phyloP scores from a whole-genome alignment of 2,888 invertebrate genomes.

The Acronicta alni region DNA sequence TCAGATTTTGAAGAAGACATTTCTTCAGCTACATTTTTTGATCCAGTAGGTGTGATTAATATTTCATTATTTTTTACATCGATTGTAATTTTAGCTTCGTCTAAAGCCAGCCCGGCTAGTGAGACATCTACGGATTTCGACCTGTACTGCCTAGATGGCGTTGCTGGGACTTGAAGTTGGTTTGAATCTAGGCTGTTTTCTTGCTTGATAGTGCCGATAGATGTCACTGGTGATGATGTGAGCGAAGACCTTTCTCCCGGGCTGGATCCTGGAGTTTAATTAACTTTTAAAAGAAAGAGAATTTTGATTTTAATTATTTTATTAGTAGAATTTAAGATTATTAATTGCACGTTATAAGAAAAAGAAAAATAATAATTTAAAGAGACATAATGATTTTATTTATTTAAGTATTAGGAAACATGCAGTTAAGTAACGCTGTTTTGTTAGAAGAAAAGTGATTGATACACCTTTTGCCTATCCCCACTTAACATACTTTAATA shows the following conservation, averaged over 20 bases:
- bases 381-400: too few species aligned
- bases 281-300: slow-evolving; percentile 62
- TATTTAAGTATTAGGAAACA: too few species aligned
- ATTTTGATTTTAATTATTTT: slow-evolving; percentile 39
- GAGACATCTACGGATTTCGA: slow-evolving; percentile 90
- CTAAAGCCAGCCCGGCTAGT: slow-evolving; percentile 74
- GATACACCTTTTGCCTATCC: too few species aligned
- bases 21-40: slow-evolving; percentile 68
- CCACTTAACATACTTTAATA: too few species aligned
- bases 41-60: slow-evolving; percentile 79
- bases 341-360: background rate
- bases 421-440: too few species aligned
- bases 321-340: slow-evolving; percentile 2
- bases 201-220: slow-evolving; percentile 73
- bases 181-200: slow-evolving; percentile 71
- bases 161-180: slow-evolving; percentile 77
- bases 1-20: slow-evolving; percentile 57
- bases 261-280: slow-evolving; percentile 81
- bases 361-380: too few species aligned
- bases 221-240: slow-evolving; percentile 80
- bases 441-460: too few species aligned
- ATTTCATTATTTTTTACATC: slow-evolving; percentile 84
- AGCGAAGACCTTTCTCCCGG: slow-evolving; percentile 82
- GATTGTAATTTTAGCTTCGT: slow-evolving; percentile 81
- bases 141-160: slow-evolving; percentile 82